phyloP scores from a whole-genome alignment of 2,888 invertebrate species.

The Tinea pellionella region DNA sequence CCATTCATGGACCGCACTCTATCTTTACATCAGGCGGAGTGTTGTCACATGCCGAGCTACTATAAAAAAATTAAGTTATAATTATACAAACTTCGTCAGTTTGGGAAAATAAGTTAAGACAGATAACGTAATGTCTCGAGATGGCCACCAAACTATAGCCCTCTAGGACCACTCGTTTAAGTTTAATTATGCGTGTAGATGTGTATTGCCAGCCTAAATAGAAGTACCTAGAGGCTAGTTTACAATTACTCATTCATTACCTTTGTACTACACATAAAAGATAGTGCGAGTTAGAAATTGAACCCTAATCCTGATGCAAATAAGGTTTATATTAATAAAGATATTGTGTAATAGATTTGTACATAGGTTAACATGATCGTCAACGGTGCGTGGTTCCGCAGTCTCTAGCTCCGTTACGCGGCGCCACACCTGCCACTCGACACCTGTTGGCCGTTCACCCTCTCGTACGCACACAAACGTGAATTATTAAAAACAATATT shows the following conservation, averaged over 20 bases:
- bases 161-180: too few relatives aligned
- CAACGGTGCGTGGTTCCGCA: conserved; percentile 8
- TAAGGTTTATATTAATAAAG: background rate
- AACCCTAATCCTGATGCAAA: background rate
- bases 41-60: too few relatives aligned
- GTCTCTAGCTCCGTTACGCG: background rate
- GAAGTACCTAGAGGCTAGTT: too few relatives aligned
- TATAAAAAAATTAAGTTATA: too few relatives aligned
- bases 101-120: too few relatives aligned
- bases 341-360: background rate
- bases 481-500: background rate
- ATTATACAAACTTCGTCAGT: too few relatives aligned
- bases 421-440: background rate
- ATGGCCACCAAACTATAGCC: too few relatives aligned
- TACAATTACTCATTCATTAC: background rate
- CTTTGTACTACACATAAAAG: background rate
- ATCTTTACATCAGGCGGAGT: too few relatives aligned
- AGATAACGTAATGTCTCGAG: too few relatives aligned
- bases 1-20: too few relatives aligned
- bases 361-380: background rate
- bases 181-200: too few relatives aligned
- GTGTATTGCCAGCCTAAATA: too few relatives aligned
- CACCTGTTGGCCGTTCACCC: conserved; percentile 9
- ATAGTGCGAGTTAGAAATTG: background rate
- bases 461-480: background rate